Percentiles rank a stretch among this genome's conserved stretches.
phyloP scores from a whole-genome alignment of 1,140 invertebrate genomes.

The Phymastichus coffea region DNA sequence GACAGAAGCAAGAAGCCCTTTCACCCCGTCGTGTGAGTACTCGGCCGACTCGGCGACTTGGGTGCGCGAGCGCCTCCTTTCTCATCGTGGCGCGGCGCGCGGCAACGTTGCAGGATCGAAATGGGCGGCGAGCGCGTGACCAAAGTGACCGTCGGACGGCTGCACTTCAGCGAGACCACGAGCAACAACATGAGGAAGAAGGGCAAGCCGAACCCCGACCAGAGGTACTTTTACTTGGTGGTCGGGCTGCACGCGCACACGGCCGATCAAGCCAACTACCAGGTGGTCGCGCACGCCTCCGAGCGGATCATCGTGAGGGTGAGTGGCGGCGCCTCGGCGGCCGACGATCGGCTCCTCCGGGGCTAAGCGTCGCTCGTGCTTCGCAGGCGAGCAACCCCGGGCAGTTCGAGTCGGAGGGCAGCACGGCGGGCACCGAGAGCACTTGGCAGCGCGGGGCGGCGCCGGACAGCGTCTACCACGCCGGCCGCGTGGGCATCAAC shows the following conservation, averaged over 20 bases:
- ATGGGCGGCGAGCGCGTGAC: constrained; percentile 80
- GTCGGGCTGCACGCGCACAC: constrained; percentile 89
- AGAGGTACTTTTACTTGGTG: constrained; percentile 91
- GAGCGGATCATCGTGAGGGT: constrained; percentile 96
- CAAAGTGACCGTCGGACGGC: constrained; percentile 89
- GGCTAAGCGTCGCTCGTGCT: too few species aligned
- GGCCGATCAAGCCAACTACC: constrained; percentile 71
- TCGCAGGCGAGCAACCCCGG: constrained; percentile 94
- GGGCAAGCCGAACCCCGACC: constrained; percentile 97
- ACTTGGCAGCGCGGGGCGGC: constrained; percentile 87
- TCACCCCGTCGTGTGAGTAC: constrained; percentile 90
- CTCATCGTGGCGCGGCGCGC: not conserved
- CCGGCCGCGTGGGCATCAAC: constrained; percentile 92
- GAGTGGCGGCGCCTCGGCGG: too few species aligned
- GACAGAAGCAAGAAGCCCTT: constrained; percentile 97
- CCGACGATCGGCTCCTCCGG: too few species aligned
- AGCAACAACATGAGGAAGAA: constrained; percentile 99
- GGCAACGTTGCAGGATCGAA: constrained; percentile 77
- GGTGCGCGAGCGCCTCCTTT: too few species aligned
- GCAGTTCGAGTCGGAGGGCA: constrained; percentile 82
- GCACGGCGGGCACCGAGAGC: constrained; percentile 74
- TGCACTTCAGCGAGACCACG: constrained; percentile 98
- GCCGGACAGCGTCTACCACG: constrained; percentile 87
- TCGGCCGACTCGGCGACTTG: not conserved
- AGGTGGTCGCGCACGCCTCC: constrained; percentile 83